Conservation (phyloP, 1,140 invertebrate species). For the Drosophila pseudoobscura region DNA sequence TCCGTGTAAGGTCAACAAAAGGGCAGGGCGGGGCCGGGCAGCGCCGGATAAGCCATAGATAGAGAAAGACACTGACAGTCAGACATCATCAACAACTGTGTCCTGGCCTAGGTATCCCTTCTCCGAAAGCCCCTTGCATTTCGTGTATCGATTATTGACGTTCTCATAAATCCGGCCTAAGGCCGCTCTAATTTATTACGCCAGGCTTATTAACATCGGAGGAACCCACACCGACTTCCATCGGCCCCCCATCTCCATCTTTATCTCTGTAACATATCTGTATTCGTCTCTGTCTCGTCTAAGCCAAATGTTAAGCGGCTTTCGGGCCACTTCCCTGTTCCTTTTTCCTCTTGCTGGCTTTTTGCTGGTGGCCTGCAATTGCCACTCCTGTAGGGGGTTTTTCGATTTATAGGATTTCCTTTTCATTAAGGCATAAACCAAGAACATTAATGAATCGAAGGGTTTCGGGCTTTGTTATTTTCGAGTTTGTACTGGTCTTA, state of each 20-base stretch:
- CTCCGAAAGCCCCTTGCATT: slow-evolving; percentile 15
- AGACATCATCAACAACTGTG: slow-evolving; percentile 46
- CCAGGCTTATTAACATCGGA: slow-evolving; percentile 51
- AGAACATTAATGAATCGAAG: no score
- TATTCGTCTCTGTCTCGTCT: slow-evolving; percentile 1
- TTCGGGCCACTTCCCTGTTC: slow-evolving; percentile 24
- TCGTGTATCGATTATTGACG: slow-evolving; percentile 61
- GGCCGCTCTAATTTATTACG: slow-evolving; percentile 69
- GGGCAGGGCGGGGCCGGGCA: slow-evolving; percentile 23
- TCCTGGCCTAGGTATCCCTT: slow-evolving; percentile 19
- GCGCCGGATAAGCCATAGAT: no score
- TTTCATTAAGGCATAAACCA: no score
- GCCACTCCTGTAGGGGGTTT: not conserved
- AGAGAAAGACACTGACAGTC: slow-evolving; percentile 32
- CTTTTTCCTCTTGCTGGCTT: not conserved
- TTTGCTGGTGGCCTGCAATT: slow-evolving; percentile 13
- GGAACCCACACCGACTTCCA: slow-evolving; percentile 17
- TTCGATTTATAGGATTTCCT: no score
- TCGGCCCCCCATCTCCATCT: not conserved
- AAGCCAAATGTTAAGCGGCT: slow-evolving; percentile 35
- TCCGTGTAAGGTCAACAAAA: slow-evolving; percentile 62
- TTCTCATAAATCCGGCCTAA: slow-evolving; percentile 67
- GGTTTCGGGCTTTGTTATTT: no score
- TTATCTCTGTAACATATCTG: not conserved
- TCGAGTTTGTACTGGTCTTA: no score